Percentiles rank a stretch among this genome's conserved stretches.
phyloP scores from a whole-genome alignment of 2,797 vertebrate genomes.

The Sebastes hubbsi region DNA sequence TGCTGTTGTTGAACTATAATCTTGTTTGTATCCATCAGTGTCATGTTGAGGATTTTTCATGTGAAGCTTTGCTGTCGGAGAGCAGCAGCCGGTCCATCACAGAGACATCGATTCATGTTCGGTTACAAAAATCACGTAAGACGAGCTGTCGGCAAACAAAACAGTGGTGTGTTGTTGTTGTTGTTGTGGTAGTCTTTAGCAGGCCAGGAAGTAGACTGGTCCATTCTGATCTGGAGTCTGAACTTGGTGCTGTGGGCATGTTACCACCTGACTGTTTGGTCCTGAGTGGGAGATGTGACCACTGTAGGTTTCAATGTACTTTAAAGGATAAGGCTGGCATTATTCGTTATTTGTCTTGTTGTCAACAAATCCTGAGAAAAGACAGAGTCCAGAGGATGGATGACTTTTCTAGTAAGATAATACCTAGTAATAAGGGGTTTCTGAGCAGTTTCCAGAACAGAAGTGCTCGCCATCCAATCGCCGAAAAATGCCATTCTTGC shows the following conservation, averaged over 20 bases:
- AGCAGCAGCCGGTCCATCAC: slow-evolving; percentile 5
- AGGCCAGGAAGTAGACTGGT: slow-evolving; percentile 18
- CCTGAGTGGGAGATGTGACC: neutral
- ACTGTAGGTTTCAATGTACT: neutral
- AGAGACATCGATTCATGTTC: neutral
- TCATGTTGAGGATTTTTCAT: slow-evolving; percentile 36
- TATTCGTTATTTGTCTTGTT: neutral
- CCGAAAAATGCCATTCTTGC: no score
- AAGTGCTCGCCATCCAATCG: no score
- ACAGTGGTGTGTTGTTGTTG: neutral
- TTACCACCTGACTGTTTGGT: neutral
- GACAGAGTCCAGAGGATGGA: neutral
- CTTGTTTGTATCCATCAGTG: slow-evolving; percentile 54
- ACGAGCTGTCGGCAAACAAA: neutral
- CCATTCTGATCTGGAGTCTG: slow-evolving; percentile 5
- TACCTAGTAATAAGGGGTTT: no score
- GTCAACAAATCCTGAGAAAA: slow-evolving; percentile 19
- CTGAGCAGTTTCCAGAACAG: no score
- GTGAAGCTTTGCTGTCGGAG: slow-evolving; percentile 35
- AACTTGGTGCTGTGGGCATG: neutral
- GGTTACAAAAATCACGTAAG: neutral
- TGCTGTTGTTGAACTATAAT: slow-evolving; percentile 57
- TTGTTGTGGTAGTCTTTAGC: neutral
- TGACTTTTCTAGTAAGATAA: no score
- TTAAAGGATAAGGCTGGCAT: neutral